A percentile compares a stretch with the other conserved stretches of the same genome.
These are phyloP conservation scores for Dryas iulia DNA, from an alignment of 1,140 invertebrate species.

Conservation along the genomic window DNA sequence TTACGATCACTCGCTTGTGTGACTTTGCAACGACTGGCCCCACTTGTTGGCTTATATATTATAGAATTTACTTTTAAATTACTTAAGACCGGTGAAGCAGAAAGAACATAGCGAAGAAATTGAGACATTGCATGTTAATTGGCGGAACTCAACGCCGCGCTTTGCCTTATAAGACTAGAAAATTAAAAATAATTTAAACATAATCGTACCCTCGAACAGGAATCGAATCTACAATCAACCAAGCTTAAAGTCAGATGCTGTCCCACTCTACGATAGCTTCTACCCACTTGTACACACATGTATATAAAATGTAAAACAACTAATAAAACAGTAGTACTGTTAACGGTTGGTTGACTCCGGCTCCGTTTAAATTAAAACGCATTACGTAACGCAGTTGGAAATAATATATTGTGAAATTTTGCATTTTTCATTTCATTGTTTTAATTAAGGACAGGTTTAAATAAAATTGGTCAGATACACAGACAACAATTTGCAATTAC, in stretches of 20 bases:
- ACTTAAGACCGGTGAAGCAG: no score
- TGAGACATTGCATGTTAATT: neutral
- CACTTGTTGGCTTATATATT: no score
- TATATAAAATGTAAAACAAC: neutral
- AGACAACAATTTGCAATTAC: slow-evolving; percentile 33
- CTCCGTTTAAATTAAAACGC: slow-evolving; percentile 12
- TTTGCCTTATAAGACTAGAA: neutral
- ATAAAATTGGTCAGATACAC: slow-evolving; percentile 24
- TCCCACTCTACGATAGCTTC: neutral
- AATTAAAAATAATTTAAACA: neutral
- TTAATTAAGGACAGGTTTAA: slow-evolving; percentile 30
- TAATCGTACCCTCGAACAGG: neutral
- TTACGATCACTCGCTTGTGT: no score
- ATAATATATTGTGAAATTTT: slow-evolving; percentile 4
- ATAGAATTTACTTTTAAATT: no score
- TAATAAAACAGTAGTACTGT: neutral
- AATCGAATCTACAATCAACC: neutral
- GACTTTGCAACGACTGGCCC: no score
- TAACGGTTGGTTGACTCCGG: neutral
- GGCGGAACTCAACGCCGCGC: neutral
- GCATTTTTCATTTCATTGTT: slow-evolving; percentile 22
- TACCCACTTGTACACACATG: neutral
- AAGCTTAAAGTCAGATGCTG: neutral
- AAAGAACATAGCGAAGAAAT: no score
- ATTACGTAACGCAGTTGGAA: slow-evolving; percentile 10